A percentile compares a stretch with the other conserved stretches of the same genome.
Conservation (phyloP, 2,113 vertebrate genomes). For the Chaenogobius annularis region DNA sequence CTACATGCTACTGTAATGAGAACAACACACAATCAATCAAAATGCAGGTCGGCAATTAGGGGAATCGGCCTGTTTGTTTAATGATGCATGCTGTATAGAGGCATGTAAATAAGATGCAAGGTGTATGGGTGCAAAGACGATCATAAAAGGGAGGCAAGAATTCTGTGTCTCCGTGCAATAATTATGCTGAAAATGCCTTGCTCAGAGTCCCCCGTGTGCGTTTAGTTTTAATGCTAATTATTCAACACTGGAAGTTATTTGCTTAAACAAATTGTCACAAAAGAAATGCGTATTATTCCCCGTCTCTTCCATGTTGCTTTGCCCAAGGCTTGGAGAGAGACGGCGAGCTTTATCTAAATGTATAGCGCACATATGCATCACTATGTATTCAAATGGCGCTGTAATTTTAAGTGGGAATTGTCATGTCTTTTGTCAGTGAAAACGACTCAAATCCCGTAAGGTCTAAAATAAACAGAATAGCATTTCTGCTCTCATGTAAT, state of each 20-base stretch:
- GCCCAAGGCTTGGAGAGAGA: slow-evolving; percentile 38
- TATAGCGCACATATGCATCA: background rate
- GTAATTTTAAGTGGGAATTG: background rate
- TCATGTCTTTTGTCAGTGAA: background rate
- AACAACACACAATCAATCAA: background rate
- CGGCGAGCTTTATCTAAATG: background rate
- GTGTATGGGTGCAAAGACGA: background rate
- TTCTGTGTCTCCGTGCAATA: background rate
- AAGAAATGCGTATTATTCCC: slow-evolving; percentile 18
- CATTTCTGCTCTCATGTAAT: background rate
- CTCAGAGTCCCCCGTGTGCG: slow-evolving; percentile 34
- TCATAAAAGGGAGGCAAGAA: background rate
- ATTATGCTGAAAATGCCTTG: background rate
- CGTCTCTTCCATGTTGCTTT: background rate
- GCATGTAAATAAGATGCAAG: background rate
- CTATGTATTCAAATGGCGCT: background rate
- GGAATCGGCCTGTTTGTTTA: background rate
- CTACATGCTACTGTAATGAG: background rate
- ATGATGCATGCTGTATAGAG: background rate
- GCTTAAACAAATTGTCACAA: slow-evolving; percentile 49
- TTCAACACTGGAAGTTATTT: slow-evolving; percentile 60
- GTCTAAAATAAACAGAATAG: background rate
- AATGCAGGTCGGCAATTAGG: background rate
- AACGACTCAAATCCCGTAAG: background rate
- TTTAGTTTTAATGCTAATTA: slow-evolving; percentile 59